Percentiles rank a stretch among this genome's conserved stretches.
Conservation (phyloP, 2,797 vertebrate species). For the Pelobates cultripes region DNA sequence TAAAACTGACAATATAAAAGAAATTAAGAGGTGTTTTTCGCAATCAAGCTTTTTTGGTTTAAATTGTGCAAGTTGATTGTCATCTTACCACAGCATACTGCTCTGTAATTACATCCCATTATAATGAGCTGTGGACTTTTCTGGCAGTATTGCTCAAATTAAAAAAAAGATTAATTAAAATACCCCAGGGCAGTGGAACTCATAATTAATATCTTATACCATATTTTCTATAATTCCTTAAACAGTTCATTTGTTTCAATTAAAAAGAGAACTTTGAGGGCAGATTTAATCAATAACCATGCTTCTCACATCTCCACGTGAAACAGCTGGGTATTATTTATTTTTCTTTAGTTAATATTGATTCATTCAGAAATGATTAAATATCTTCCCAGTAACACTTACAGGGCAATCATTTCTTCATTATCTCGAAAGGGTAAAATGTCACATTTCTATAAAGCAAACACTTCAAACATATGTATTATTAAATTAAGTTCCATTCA, state of each 20-base stretch:
- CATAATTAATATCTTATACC: background rate
- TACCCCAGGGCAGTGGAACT: background rate
- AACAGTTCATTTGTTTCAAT: background rate
- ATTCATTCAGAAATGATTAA: slow-evolving; percentile 15
- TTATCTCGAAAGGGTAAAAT: background rate
- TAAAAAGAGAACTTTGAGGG: slow-evolving; percentile 11
- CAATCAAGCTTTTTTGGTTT: too few relatives aligned
- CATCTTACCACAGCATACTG: too few relatives aligned
- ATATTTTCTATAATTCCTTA: slow-evolving; percentile 2
- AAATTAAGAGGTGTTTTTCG: too few relatives aligned
- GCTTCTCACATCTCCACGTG: background rate
- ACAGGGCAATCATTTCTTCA: slow-evolving; percentile 4
- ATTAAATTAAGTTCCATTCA: too few relatives aligned
- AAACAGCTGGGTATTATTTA: slow-evolving; percentile 20
- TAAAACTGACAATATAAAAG: too few relatives aligned
- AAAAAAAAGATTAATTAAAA: background rate
- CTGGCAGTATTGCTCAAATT: too few relatives aligned
- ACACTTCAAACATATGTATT: too few relatives aligned
- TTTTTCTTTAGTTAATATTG: slow-evolving; percentile 21
- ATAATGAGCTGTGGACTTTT: too few relatives aligned
- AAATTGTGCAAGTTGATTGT: too few relatives aligned
- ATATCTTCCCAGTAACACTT: background rate
- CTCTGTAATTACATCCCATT: too few relatives aligned
- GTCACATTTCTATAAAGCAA: background rate
- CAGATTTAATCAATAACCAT: slow-evolving; percentile 31